phyloP scores from a whole-genome alignment of 2,113 vertebrate genomes.

The Peromyscus leucopus region DNA sequence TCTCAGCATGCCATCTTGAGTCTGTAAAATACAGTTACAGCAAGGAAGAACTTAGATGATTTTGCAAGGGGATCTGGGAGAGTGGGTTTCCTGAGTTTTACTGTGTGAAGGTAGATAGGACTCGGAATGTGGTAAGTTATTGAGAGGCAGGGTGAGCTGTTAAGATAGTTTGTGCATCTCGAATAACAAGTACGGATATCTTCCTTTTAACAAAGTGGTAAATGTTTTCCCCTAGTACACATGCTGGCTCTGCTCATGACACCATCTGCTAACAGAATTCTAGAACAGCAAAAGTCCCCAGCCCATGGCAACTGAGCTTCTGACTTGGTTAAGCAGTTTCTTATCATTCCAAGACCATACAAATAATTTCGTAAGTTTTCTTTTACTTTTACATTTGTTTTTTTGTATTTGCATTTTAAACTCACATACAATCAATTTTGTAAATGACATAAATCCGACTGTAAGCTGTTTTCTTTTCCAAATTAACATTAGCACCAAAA shows the following conservation, averaged over 20 bases:
- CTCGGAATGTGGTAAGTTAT: neutral
- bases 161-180: neutral
- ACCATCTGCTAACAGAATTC: neutral
- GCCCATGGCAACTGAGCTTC: neutral
- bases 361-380: neutral
- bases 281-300: neutral
- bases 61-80: neutral
- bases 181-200: neutral
- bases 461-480: neutral
- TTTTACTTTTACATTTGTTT: conserved; percentile 43
- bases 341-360: neutral
- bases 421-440: neutral
- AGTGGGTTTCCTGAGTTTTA: neutral
- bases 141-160: neutral
- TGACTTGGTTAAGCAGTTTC: conserved; percentile 15
- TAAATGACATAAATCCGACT: neutral
- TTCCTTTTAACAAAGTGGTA: neutral
- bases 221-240: neutral
- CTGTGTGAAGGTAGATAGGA: neutral
- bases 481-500: conserved; percentile 14
- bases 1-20: neutral
- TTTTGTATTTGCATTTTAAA: neutral
- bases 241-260: conserved; percentile 9
- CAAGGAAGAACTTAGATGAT: conserved; percentile 4
- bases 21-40: conserved; percentile 22